Evolutionary conservation across 2,797 vertebrate genomes (phyloP).

Genomic region (Falco berigora): DNA sequence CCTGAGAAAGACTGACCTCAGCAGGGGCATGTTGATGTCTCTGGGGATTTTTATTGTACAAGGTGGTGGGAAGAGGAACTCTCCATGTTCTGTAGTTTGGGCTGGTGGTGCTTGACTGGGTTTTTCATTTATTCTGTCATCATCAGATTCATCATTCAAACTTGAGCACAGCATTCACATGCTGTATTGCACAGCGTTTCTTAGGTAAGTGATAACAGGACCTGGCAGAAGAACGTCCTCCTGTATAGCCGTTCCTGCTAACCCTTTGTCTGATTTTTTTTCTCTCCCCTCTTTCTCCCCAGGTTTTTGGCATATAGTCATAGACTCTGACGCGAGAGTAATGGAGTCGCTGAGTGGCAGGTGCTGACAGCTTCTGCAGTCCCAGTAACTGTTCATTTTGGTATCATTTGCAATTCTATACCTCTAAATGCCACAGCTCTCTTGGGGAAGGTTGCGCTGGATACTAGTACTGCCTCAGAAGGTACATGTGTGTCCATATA

Average conservation of each 20-base stretch:
- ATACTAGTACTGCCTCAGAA: slow-evolving; percentile 65
- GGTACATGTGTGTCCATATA: slow-evolving; percentile 49
- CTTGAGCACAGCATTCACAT: not conserved
- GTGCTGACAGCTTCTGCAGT: slow-evolving; percentile 59
- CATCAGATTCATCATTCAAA: not conserved
- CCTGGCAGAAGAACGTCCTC: not conserved
- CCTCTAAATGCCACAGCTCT: slow-evolving; percentile 73
- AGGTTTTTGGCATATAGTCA: slow-evolving; percentile 63
- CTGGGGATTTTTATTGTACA: not conserved
- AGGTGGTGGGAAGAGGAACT: not conserved
- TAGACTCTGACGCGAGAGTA: slow-evolving; percentile 46
- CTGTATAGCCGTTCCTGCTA: not conserved
- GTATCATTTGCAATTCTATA: slow-evolving; percentile 40
- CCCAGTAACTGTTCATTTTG: slow-evolving; percentile 45
- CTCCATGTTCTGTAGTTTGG: not conserved
- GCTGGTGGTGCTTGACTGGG: not conserved
- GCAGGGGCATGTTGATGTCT: not conserved
- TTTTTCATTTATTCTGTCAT: slow-evolving; percentile 5
- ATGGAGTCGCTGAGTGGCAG: slow-evolving; percentile 52
- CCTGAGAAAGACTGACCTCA: not conserved
- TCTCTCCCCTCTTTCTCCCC: slow-evolving; percentile 18
- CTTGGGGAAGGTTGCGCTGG: slow-evolving; percentile 66
- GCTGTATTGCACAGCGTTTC: not conserved
- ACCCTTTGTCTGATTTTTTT: slow-evolving; percentile 41
- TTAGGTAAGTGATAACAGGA: slow-evolving; percentile 21